Percentiles rank a stretch among this genome's conserved stretches.
phyloP scores from a whole-genome alignment of 2,888 invertebrate genomes.

The Eupithecia vulgata region DNA sequence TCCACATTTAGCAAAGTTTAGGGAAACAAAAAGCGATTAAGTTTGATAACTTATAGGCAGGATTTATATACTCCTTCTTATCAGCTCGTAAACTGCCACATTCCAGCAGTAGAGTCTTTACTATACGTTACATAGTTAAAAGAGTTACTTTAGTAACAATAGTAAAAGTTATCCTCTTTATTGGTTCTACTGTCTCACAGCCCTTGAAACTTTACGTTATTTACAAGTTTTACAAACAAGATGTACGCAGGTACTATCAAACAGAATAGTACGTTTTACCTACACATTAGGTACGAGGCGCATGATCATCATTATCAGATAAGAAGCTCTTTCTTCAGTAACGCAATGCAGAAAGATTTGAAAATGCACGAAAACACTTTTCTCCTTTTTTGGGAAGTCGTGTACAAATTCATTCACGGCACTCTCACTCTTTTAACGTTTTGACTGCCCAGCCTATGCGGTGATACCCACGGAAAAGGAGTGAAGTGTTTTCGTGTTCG shows the following conservation, averaged over 20 bases:
- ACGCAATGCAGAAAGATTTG: too few species aligned
- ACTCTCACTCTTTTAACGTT: too few species aligned
- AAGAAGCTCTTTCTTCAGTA: too few species aligned
- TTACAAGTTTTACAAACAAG: background rate
- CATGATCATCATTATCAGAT: too few species aligned
- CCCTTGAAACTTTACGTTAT: background rate
- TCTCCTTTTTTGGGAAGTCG: too few species aligned
- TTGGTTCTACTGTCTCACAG: background rate
- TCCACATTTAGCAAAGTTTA: background rate
- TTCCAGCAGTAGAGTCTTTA: background rate
- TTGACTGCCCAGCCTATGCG: too few species aligned
- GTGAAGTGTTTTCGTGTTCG: too few species aligned
- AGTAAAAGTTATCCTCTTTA: background rate
- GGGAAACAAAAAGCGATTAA: background rate
- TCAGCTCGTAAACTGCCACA: slow-evolving; percentile 9
- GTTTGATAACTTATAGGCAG: background rate
- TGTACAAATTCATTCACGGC: too few species aligned
- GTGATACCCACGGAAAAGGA: too few species aligned
- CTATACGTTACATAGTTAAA: background rate
- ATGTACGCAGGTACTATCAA: background rate
- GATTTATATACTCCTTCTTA: background rate
- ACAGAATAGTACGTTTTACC: too few species aligned
- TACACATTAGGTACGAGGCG: too few species aligned
- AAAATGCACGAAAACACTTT: too few species aligned
- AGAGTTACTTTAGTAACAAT: background rate